A percentile compares a stretch with the other conserved stretches of the same genome.
These are phyloP conservation scores for Phylloscopus trochilus DNA, from an alignment of 2,113 vertebrate species.

Conservation along the genomic window DNA sequence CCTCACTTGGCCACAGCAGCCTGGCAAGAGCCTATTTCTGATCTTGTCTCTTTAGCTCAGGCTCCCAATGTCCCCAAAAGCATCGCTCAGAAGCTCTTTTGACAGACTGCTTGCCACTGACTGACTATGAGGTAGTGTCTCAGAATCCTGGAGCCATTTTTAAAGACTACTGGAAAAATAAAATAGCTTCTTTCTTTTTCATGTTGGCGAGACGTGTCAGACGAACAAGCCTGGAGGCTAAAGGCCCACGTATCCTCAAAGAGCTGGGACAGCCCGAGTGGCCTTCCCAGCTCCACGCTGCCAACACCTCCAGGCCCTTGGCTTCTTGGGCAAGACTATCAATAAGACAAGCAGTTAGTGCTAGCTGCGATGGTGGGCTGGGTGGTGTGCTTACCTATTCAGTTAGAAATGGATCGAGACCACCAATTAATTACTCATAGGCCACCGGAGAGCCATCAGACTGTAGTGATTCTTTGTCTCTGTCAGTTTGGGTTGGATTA, in stretches of 20 bases:
- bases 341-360: background rate
- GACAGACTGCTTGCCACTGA: slow-evolving; percentile 71
- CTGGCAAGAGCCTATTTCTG: background rate
- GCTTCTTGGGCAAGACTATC: slow-evolving; percentile 2
- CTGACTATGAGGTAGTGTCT: slow-evolving; percentile 83
- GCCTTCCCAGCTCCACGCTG: slow-evolving; percentile 20
- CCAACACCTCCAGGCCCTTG: slow-evolving; percentile 36
- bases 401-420: slow-evolving; percentile 17
- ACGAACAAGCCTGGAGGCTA: slow-evolving; percentile 59
- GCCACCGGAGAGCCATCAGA: slow-evolving; percentile 54
- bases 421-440: slow-evolving; percentile 62
- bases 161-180: slow-evolving; percentile 71
- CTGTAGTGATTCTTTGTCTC: slow-evolving; percentile 39
- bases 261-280: slow-evolving; percentile 34
- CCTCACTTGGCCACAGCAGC: slow-evolving; percentile 29
- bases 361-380: background rate
- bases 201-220: slow-evolving; percentile 36
- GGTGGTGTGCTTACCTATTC: background rate
- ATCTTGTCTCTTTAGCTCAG: slow-evolving; percentile 51
- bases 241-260: slow-evolving; percentile 40
- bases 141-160: slow-evolving; percentile 79
- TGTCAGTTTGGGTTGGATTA: slow-evolving; percentile 58
- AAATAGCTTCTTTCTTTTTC: slow-evolving; percentile 67
- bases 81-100: slow-evolving; percentile 72
- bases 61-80: slow-evolving; percentile 64